phyloP scores from a whole-genome alignment of 2,113 vertebrate species.

The Pelecanus crispus region DNA sequence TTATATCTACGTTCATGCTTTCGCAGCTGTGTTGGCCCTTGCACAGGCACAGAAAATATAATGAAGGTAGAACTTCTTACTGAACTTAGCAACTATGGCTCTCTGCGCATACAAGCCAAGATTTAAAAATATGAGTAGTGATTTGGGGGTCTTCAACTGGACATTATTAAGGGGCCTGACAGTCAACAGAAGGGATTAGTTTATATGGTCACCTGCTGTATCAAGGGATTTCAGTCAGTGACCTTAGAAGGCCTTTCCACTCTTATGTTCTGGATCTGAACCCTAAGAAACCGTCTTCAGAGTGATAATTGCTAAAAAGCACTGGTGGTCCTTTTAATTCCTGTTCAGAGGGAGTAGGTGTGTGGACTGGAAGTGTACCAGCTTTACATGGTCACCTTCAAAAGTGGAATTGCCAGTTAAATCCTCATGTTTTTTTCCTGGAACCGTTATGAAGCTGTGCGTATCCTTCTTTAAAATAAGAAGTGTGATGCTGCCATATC shows the following conservation, averaged over 20 bases:
- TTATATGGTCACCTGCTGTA: not conserved
- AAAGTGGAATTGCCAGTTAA: not conserved
- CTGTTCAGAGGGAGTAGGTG: not conserved
- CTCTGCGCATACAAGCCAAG: not conserved
- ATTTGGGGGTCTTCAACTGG: not conserved
- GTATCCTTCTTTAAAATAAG: not conserved
- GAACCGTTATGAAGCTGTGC: not conserved
- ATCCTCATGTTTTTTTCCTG: not conserved
- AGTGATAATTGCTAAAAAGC: not conserved
- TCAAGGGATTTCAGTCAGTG: not conserved
- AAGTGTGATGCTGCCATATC: not conserved
- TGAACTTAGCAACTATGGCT: not conserved
- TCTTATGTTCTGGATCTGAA: not conserved
- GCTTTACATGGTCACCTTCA: not conserved
- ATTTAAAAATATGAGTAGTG: not conserved
- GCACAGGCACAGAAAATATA: not conserved
- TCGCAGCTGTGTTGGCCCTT: not conserved
- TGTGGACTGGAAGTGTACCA: not conserved
- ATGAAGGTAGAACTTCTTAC: not conserved
- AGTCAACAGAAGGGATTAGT: not conserved
- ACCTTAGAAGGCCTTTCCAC: not conserved
- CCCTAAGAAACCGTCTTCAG: not conserved
- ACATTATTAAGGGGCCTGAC: not conserved
- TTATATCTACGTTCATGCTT: not conserved
- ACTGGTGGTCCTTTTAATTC: not conserved